phyloP scores from a whole-genome alignment of 2,797 vertebrate genomes.

The Octomys mimax region DNA sequence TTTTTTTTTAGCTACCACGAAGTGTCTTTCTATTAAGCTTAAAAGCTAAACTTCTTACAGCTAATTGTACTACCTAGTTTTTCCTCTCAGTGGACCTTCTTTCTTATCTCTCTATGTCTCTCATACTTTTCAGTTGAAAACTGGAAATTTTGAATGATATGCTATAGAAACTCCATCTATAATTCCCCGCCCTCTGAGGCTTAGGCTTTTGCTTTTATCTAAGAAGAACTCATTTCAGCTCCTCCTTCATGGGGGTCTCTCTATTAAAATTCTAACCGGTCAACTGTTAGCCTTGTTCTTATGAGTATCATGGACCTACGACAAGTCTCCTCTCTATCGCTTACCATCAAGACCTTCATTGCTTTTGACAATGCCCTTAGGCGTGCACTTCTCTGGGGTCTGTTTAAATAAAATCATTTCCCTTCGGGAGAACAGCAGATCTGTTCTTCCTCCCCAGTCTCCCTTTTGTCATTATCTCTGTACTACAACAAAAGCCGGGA shows the following conservation, averaged over 20 bases:
- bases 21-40: background rate
- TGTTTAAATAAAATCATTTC: background rate
- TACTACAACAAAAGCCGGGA: background rate
- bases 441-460: background rate
- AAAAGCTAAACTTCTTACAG: background rate
- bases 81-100: background rate
- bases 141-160: background rate
- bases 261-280: background rate
- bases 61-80: background rate
- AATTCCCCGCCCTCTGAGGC: background rate
- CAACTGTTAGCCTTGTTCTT: background rate
- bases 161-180: background rate
- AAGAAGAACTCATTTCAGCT: background rate
- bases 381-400: background rate
- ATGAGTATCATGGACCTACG: background rate
- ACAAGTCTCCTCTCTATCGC: background rate
- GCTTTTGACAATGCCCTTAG: constrained; percentile 33
- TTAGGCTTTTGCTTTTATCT: background rate
- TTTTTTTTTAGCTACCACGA: background rate
- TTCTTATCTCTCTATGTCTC: background rate
- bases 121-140: background rate
- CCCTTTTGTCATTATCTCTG: background rate
- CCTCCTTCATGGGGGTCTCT: background rate
- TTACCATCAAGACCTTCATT: constrained; percentile 12
- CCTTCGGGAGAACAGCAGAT: background rate